Percentiles rank a stretch among this genome's conserved stretches.
Conservation (phyloP, 2,113 vertebrate species). For the Gallinago jamesoni region DNA sequence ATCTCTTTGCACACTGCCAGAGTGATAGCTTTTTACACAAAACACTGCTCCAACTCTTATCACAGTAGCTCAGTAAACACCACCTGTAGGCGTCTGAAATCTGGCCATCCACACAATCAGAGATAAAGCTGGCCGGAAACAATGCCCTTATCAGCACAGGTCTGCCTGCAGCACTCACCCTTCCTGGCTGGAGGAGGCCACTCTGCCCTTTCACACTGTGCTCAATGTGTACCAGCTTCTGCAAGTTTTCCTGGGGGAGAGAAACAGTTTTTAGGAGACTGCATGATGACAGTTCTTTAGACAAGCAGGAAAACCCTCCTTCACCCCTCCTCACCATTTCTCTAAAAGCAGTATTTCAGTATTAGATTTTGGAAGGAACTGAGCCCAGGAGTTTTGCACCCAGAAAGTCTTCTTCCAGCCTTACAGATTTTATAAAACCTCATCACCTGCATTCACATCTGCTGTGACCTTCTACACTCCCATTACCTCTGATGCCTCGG, state of each 20-base stretch:
- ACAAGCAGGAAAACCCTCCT: background rate
- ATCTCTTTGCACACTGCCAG: background rate
- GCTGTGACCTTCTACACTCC: background rate
- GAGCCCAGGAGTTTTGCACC: background rate
- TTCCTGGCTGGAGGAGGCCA: slow-evolving; percentile 88
- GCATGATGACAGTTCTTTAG: background rate
- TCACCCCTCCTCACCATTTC: background rate
- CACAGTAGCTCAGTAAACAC: background rate
- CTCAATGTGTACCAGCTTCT: slow-evolving; percentile 95
- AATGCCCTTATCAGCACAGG: slow-evolving; percentile 67
- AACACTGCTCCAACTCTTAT: background rate
- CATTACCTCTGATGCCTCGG: background rate
- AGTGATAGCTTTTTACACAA: background rate
- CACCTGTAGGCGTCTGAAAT: slow-evolving; percentile 49
- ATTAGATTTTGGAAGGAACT: background rate
- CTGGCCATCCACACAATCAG: background rate
- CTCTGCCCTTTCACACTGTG: slow-evolving; percentile 90
- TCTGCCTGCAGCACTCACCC: slow-evolving; percentile 81
- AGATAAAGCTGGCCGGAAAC: slow-evolving; percentile 42
- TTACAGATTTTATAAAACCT: background rate
- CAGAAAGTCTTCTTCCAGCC: background rate
- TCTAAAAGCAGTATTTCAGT: background rate
- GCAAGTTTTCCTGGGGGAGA: slow-evolving; percentile 88
- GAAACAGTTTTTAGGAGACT: background rate
- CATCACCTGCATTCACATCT: background rate